phyloP scores from a whole-genome alignment of 2,113 vertebrate species.

The Catharus fuscescens region DNA sequence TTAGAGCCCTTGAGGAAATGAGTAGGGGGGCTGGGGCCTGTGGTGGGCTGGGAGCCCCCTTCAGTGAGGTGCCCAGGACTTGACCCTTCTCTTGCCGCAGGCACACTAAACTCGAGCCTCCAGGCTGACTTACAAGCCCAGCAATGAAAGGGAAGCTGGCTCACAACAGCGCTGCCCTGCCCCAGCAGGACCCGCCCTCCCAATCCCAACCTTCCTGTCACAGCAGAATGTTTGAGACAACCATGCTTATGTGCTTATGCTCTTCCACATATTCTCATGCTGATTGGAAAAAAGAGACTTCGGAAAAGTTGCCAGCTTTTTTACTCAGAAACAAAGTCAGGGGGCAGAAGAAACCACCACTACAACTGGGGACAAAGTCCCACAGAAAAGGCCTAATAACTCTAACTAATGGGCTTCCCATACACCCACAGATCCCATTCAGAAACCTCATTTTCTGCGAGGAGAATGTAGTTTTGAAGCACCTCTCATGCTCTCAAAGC shows the following conservation, averaged over 20 bases:
- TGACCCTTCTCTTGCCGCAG: neutral
- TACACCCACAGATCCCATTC: neutral
- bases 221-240: neutral
- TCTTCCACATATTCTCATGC: neutral
- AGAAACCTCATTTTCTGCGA: neutral
- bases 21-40: fast-evolving
- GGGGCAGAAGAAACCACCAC: neutral
- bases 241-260: neutral
- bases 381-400: neutral
- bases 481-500: neutral
- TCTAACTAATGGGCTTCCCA: neutral
- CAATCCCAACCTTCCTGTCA: neutral
- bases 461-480: neutral
- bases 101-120: neutral
- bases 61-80: no score
- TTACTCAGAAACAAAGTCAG: neutral
- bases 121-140: neutral
- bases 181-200: neutral
- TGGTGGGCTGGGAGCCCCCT: neutral
- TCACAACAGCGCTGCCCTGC: neutral
- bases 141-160: neutral
- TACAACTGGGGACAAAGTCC: neutral
- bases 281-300: neutral
- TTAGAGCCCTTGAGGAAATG: neutral
- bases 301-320: neutral